phyloP scores from a whole-genome alignment of 2,888 invertebrate species.

The Magallana nippona region DNA sequence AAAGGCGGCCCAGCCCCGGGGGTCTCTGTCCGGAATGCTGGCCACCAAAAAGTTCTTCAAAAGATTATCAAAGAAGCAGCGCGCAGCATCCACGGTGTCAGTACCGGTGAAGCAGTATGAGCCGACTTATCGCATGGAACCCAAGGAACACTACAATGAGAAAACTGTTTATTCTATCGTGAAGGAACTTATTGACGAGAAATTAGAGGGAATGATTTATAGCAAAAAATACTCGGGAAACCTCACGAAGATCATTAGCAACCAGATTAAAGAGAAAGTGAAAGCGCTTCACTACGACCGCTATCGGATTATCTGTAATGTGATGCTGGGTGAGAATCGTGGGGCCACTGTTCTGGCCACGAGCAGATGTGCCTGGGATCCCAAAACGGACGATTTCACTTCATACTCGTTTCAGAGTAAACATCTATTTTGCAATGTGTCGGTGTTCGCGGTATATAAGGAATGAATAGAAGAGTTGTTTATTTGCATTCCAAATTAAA shows the following conservation, averaged over 20 bases:
- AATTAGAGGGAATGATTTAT: conserved; percentile 61
- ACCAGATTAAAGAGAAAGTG: conserved; percentile 65
- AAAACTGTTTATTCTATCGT: conserved; percentile 56
- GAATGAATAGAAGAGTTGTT: conserved; percentile 51
- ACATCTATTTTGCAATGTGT: conserved; percentile 62
- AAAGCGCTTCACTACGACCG: conserved; percentile 64
- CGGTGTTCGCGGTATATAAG: conserved; percentile 66
- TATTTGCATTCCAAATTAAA: not conserved
- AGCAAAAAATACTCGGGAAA: conserved; percentile 58
- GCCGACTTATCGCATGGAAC: conserved; percentile 67
- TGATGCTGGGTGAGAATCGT: conserved; percentile 65
- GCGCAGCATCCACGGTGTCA: not conserved
- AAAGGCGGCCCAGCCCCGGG: not conserved
- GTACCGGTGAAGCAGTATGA: conserved; percentile 47
- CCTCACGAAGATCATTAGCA: conserved; percentile 59
- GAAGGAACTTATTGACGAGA: conserved; percentile 52
- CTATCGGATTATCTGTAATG: conserved; percentile 63
- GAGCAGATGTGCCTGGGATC: conserved; percentile 67
- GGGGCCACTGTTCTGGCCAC: conserved; percentile 59
- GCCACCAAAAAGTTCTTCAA: conserved; percentile 50
- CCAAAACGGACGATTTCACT: conserved; percentile 58
- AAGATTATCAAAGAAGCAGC: conserved; percentile 23
- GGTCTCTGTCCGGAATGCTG: conserved; percentile 21
- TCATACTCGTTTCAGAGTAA: conserved; percentile 58
- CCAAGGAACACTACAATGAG: conserved; percentile 58